phyloP scores from a whole-genome alignment of 2,797 vertebrate species.

The Channa striata region DNA sequence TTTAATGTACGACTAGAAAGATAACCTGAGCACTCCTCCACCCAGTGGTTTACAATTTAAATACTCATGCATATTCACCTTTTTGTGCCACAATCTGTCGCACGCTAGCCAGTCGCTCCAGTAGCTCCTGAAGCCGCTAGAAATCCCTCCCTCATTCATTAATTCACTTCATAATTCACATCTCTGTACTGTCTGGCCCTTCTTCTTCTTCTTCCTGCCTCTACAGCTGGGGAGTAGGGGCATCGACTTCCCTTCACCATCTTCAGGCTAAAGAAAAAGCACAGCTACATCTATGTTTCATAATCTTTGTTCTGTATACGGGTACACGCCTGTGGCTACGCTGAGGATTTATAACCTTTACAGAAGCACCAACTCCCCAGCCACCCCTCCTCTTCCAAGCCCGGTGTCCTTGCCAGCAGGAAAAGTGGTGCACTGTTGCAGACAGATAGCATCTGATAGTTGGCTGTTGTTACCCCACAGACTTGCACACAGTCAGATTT shows the following conservation, averaged over 20 bases:
- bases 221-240: conserved; percentile 8
- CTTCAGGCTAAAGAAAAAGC: conserved; percentile 15
- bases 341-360: conserved; percentile 50
- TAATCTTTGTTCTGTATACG: conserved; percentile 27
- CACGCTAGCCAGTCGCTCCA: conserved; percentile 7
- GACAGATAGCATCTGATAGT: conserved; percentile 73
- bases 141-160: conserved; percentile 31
- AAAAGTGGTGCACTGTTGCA: conserved; percentile 77
- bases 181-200: conserved; percentile 1
- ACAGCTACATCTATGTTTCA: conserved; percentile 23
- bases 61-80: conserved; percentile 3
- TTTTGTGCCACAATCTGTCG: conserved; percentile 1
- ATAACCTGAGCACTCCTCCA: too few relatives aligned
- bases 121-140: conserved; percentile 23
- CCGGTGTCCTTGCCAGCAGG: conserved; percentile 73
- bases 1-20: too few relatives aligned
- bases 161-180: conserved; percentile 50
- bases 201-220: not conserved
- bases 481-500: conserved; percentile 39
- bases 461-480: conserved; percentile 51
- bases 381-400: conserved; percentile 47
- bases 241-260: not conserved
- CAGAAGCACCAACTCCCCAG: conserved; percentile 34
- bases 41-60: conserved; percentile 7
- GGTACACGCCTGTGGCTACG: conserved; percentile 32